Base-by-base conservation (phyloP, 2,113 vertebrate genomes). In the Cyprinodon brontotheroides region DNA sequence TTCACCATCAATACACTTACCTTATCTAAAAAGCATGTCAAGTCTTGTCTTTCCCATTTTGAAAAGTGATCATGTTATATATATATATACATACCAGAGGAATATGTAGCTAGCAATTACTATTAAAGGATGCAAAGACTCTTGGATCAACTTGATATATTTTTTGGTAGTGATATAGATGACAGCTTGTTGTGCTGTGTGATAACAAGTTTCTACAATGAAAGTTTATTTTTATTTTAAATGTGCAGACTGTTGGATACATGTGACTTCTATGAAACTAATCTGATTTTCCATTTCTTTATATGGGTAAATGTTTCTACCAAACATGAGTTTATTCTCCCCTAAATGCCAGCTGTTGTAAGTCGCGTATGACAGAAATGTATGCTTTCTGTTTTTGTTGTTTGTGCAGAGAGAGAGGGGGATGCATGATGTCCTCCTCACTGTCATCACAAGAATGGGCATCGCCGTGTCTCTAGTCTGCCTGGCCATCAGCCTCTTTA, bases 401-500 rank as follows among this genome's bases (percentile, higher is more conserved):
- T 74, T 36, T 69, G 92, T 78, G 12, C 87, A 99, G 98, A 96
- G 93, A 79, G 95, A 96, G 74, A 95, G 95, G 61, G 94, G 95
- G 75, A 93, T 98, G 80, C 97, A 99, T 22, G 96, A 98, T 85
- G 94, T 98, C 59, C 95, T 99, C n/a, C 96, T 99, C 64, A 96
- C 93, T 17, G 95, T 98, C 88, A 97, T 99, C 93, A 99, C 96
- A 40, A 96, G 97, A 87, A 96, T 99, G 93, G 98, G 98, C 75
- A 97, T 99, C 72, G 96, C 97, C 45, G 95, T 99, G 85, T 98
- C 98, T 70, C 96, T 99, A 3, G 95, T 99, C 87, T 99, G 98
- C 91, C 95, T 99, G 72, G 97, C 97, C 89, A 96, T 99, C 92
- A 98, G 98, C 94, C 96, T 98, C 93, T 97, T 98, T 93, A 99